Evolutionary conservation across 2,797 vertebrate genomes (phyloP).

Genomic region (Xiphophorus birchmanni): DNA sequence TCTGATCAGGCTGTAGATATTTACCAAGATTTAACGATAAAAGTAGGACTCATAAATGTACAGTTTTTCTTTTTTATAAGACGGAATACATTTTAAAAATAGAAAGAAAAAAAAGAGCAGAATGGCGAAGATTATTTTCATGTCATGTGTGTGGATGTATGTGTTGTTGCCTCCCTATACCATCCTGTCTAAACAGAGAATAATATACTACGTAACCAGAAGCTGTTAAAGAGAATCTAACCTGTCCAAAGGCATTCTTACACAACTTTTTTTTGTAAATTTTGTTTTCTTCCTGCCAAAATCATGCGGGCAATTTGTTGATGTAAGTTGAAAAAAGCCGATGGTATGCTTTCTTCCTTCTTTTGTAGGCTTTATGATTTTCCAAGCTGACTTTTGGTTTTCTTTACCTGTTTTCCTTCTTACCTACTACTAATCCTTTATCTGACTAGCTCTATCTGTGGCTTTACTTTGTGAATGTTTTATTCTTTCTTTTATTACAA

Average conservation of each 20-base stretch:
- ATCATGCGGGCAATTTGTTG: slow-evolving; percentile 99
- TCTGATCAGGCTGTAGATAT: slow-evolving; percentile 81
- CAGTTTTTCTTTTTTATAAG: slow-evolving; percentile 76
- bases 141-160: slow-evolving; percentile 99
- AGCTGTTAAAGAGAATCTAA: slow-evolving; percentile 84
- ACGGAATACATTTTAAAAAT: slow-evolving; percentile 68
- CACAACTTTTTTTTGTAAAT: slow-evolving; percentile 99
- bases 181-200: slow-evolving; percentile 86
- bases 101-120: slow-evolving; percentile 71
- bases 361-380: slow-evolving; percentile 82
- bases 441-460: slow-evolving; percentile 84
- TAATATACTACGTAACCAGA: slow-evolving; percentile 83
- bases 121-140: slow-evolving; percentile 94
- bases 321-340: slow-evolving; percentile 98
- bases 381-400: slow-evolving; percentile 70
- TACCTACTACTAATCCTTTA: slow-evolving; percentile 80
- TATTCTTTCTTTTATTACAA: slow-evolving; percentile 48
- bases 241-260: slow-evolving; percentile 98
- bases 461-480: slow-evolving; percentile 85
- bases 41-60: slow-evolving; percentile 78
- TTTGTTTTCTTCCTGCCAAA: slow-evolving; percentile 99
- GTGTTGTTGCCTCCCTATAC: slow-evolving; percentile 96
- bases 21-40: slow-evolving; percentile 74
- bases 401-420: slow-evolving; percentile 76
- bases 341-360: slow-evolving; percentile 91